Base-by-base conservation (phyloP, 2,888 invertebrate species). In the Ferdinandea cuprea region DNA sequence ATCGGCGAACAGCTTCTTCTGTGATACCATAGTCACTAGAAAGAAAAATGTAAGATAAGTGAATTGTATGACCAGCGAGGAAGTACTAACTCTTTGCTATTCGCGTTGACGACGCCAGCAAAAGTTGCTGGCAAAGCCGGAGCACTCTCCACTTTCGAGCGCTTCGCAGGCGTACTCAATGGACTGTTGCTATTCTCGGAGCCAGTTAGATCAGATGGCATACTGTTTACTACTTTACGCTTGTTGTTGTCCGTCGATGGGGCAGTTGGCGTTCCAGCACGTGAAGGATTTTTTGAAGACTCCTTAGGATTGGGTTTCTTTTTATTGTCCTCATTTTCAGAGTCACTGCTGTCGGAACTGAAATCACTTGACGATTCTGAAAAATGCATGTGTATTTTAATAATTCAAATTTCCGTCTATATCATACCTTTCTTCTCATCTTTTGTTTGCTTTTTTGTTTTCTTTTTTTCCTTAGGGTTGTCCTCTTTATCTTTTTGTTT, bases 1-100 rank as follows among this genome's bases (percentile, higher is more conserved):
- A 99, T 13, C 98, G 94, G 2, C 98, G 93, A 5, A 99, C 98
- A 0, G 97, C 96, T 87, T 98, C 98, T 89, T 99, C 98, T 0
- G 97, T 97, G 37, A 98, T 97, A 59, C 97, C 97, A 89, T 96
- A 96, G 87, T 96, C 96, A 88, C 95, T 96, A 89, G 42, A 92
- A 92, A 83, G 79, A 61, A 46, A 65, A 28, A 69, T 25, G 2
- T 25, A 25, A 25, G n/a, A n/a, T n/a, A n/a, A n/a, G n/a, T n/a
- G 19, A 5, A 1, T 5, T 11, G 44, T 9, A 48, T 21, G 5
- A 56, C 15, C 2, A 40, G 8, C 1, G 32, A 25, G 13, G 0
- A 3, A 56, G 30, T 13, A 68, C 89, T 86, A 85, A 91, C 91
- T 91, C 91, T 68, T 89, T 90, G 86, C 87, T 91, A 74, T 88